phyloP scores from a whole-genome alignment of 2,888 invertebrate genomes.

The Acleris literana region DNA sequence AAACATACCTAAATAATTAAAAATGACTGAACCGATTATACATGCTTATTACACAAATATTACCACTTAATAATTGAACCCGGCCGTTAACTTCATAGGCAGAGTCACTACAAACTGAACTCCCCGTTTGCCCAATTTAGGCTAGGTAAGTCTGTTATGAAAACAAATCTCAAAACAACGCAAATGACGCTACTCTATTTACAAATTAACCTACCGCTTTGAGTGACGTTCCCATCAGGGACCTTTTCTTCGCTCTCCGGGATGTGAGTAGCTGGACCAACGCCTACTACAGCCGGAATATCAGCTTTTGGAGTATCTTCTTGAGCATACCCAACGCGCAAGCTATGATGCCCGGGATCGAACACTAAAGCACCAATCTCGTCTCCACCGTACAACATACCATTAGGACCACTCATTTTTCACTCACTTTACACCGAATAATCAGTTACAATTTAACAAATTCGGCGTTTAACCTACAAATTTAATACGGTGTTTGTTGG shows the following conservation, averaged over 20 bases:
- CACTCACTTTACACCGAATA: neutral
- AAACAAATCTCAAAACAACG: no score
- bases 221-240: conserved; percentile 88
- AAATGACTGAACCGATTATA: no score
- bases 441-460: conserved; percentile 12
- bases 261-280: conserved; percentile 88
- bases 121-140: no score
- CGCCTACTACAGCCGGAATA: conserved; percentile 96
- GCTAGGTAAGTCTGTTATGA: no score
- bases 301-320: conserved; percentile 99
- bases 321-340: conserved; percentile 96
- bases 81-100: no score
- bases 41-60: no score
- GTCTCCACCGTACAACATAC: conserved; percentile 96
- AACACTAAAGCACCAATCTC: conserved; percentile 99
- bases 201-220: conserved; percentile 65
- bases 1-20: no score
- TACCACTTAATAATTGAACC: no score
- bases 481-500: conserved; percentile 28
- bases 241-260: conserved; percentile 90
- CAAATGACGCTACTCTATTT: neutral
- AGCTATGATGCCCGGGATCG: conserved; percentile 91
- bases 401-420: conserved; percentile 79
- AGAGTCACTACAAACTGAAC: no score
- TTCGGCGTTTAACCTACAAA: neutral